Conservation (phyloP, 2,113 vertebrate species). For the Enhydra lutris region DNA sequence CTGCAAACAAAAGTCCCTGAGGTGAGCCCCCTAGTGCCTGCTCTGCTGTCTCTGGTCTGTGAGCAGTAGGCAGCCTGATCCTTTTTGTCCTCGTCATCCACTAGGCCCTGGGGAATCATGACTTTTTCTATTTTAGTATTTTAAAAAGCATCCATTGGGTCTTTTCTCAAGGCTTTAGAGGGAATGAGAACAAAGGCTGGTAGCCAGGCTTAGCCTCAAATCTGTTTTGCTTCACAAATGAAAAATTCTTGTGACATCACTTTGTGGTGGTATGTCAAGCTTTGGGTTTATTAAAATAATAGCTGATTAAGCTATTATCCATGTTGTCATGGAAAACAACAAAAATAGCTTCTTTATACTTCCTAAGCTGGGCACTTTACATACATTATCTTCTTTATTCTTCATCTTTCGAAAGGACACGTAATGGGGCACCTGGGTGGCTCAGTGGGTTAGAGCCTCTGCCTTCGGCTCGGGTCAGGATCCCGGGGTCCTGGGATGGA, state of each 20-base stretch:
- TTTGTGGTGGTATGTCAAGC: not conserved
- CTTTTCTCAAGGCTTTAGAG: constrained; percentile 26
- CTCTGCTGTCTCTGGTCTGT: not conserved
- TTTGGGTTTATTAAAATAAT: constrained; percentile 25
- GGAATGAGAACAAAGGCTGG: constrained; percentile 51
- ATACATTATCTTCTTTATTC: not conserved
- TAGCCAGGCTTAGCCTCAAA: constrained; percentile 22
- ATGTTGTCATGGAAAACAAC: not conserved
- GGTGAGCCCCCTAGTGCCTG: not conserved
- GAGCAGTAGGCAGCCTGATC: not conserved
- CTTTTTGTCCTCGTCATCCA: not conserved
- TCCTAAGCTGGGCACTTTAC: not conserved
- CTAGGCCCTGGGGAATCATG: constrained; percentile 38
- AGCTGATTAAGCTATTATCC: constrained; percentile 14
- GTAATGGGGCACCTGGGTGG: no score
- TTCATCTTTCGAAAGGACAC: not conserved
- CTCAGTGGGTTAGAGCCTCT: no score
- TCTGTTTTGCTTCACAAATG: constrained; percentile 26
- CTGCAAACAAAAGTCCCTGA: constrained; percentile 30
- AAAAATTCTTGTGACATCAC: constrained; percentile 25
- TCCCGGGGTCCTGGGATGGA: no score
- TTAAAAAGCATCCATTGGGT: constrained; percentile 2
- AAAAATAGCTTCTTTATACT: not conserved
- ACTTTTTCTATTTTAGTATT: constrained; percentile 48
- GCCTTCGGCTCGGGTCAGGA: no score